A percentile compares a stretch with the other conserved stretches of the same genome.
phyloP scores from a whole-genome alignment of 2,113 vertebrate species.

The Phoenicopterus ruber region DNA sequence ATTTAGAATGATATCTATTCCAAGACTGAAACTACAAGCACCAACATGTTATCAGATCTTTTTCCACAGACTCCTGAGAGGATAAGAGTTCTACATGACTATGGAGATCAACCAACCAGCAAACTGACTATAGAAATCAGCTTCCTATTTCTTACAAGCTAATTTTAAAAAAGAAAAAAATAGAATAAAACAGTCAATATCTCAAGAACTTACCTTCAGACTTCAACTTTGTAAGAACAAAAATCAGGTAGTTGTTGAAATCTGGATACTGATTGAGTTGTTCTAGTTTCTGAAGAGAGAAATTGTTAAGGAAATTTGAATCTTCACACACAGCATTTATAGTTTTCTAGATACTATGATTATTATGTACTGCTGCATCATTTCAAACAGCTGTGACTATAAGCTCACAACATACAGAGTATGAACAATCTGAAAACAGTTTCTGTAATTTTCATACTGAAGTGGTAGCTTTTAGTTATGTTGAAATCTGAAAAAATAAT shows the following conservation, averaged over 20 bases:
- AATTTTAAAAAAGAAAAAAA: not conserved
- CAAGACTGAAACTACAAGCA: not conserved
- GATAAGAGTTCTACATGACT: not conserved
- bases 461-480: not conserved
- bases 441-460: not conserved
- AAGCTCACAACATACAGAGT: not conserved
- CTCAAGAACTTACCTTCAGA: constrained; percentile 87
- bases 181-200: not conserved
- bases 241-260: constrained; percentile 98
- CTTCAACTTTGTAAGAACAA: constrained; percentile 94
- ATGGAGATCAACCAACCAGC: not conserved
- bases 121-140: not conserved
- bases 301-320: constrained; percentile 77
- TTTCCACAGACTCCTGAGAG: not conserved
- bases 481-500: not conserved
- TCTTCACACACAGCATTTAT: not conserved
- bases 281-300: constrained; percentile 88
- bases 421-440: not conserved
- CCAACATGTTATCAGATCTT: not conserved
- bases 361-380: not conserved
- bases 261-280: constrained; percentile 97
- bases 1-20: not conserved
- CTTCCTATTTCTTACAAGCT: not conserved
- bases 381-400: not conserved
- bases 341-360: not conserved